Evolutionary conservation across 2,113 vertebrate genomes (phyloP).

Genomic region (Dermatemys mawii): DNA sequence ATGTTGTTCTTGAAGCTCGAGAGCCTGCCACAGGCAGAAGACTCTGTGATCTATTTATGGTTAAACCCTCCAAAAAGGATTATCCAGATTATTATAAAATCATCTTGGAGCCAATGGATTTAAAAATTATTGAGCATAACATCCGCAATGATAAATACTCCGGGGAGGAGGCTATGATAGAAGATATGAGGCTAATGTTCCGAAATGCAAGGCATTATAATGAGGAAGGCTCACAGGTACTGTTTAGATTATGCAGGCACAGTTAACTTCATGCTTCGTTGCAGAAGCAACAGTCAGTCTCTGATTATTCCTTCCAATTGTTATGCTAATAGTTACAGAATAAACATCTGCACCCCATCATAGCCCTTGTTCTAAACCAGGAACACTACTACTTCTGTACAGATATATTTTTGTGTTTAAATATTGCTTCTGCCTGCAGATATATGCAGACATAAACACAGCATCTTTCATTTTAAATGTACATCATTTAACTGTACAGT

Average conservation of each 20-base stretch:
- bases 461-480: fast-evolving
- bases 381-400: background rate
- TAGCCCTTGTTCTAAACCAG: background rate
- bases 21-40: constrained; percentile 89
- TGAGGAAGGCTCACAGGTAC: constrained; percentile 96
- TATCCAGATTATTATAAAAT: constrained; percentile 99
- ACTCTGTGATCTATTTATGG: constrained; percentile 96
- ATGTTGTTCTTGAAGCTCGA: constrained; percentile 90
- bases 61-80: constrained; percentile 99
- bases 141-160: constrained; percentile 94
- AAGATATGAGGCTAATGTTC: constrained; percentile 98
- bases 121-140: constrained; percentile 96
- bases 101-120: constrained; percentile 97
- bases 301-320: fast-evolving
- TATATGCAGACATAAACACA: background rate
- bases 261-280: background rate
- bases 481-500: background rate
- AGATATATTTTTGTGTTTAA: background rate
- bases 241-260: constrained; percentile 41
- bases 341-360: background rate
- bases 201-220: constrained; percentile 98
- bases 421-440: fast-evolving
- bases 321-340: background rate
- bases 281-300: background rate
- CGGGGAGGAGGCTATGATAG: constrained; percentile 92